phyloP scores from a whole-genome alignment of 2,888 invertebrate species.

The Busseola fusca region DNA sequence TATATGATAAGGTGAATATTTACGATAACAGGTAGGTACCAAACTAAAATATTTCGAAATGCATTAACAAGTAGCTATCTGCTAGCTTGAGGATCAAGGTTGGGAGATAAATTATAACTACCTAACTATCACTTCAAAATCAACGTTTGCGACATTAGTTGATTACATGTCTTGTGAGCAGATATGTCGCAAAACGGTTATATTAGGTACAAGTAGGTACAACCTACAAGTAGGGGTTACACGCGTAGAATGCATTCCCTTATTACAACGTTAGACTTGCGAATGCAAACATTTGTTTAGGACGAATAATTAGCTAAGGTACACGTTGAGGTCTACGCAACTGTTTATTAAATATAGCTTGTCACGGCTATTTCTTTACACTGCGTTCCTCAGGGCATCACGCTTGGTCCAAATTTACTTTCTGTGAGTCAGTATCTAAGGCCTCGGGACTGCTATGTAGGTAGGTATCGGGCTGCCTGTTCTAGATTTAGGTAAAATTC shows the following conservation, averaged over 20 bases:
- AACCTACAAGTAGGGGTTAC: background rate
- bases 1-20: slow-evolving; percentile 24
- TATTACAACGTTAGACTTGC: background rate
- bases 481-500: background rate
- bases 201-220: background rate
- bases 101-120: slow-evolving; percentile 29
- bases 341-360: background rate
- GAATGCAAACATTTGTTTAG: background rate
- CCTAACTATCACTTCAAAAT: background rate
- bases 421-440: background rate
- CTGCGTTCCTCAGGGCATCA: background rate
- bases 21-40: slow-evolving; percentile 11
- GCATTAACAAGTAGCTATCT: background rate
- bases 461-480: background rate
- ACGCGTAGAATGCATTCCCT: background rate
- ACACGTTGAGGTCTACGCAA: background rate
- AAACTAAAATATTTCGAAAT: slow-evolving; percentile 1
- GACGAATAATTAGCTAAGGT: background rate
- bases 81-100: slow-evolving; percentile 47
- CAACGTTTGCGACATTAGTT: slow-evolving; percentile 29
- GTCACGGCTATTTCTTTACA: background rate
- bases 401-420: background rate
- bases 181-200: slow-evolving; percentile 8
- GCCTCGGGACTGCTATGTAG: background rate
- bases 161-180: background rate